Conservation (phyloP, 2,888 invertebrate species). For the Chymomyza fuscimana region DNA sequence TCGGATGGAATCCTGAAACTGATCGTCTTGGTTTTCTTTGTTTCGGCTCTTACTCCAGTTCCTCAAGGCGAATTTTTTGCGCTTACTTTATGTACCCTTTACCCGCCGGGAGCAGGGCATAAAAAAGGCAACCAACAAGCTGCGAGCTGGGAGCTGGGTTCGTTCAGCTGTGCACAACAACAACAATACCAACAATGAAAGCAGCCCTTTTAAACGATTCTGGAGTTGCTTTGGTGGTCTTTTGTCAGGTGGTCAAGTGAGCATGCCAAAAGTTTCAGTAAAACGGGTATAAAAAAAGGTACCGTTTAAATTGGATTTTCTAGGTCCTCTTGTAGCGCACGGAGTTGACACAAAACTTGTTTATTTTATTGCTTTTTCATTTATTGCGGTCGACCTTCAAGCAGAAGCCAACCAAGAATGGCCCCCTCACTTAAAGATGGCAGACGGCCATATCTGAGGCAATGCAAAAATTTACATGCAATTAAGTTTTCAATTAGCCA, state of each 20-base stretch:
- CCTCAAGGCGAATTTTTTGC: too few relatives aligned
- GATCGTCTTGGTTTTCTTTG: too few relatives aligned
- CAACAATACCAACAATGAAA: background rate
- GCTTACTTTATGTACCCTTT: too few relatives aligned
- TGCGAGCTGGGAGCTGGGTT: slow-evolving; percentile 40
- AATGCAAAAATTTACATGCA: slow-evolving; percentile 10
- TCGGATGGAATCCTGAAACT: too few relatives aligned
- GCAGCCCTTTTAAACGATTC: slow-evolving; percentile 34
- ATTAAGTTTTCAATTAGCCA: slow-evolving; percentile 13
- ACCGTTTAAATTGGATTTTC: slow-evolving; percentile 5
- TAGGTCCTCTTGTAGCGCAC: background rate
- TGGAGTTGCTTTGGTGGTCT: slow-evolving; percentile 49
- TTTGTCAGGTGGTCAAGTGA: slow-evolving; percentile 53
- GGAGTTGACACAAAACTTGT: background rate
- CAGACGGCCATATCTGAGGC: background rate
- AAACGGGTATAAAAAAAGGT: slow-evolving; percentile 21
- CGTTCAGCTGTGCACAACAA: slow-evolving; percentile 50
- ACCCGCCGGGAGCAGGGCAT: background rate
- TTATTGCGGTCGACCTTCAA: background rate
- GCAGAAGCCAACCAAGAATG: background rate
- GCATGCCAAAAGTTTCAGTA: slow-evolving; percentile 12
- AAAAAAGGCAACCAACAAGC: background rate
- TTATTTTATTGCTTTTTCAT: slow-evolving; percentile 10
- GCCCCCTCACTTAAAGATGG: background rate
- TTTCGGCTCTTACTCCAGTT: too few relatives aligned